Base-by-base conservation (phyloP, 2,113 vertebrate species). In the Anthoscopus minutus region DNA sequence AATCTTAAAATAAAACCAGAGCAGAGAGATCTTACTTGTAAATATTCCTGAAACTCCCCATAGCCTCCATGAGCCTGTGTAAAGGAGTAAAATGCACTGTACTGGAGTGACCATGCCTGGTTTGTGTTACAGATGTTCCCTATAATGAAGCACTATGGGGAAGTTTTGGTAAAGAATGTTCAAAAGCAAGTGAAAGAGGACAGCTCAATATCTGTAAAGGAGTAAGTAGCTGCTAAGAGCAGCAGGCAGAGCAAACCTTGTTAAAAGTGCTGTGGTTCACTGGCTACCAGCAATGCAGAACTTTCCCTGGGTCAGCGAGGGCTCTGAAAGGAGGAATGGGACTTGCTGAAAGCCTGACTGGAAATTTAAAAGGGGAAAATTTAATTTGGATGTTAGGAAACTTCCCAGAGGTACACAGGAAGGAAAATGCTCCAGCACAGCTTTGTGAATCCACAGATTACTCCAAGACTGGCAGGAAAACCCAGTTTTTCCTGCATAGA, bases 71-170 rank as follows among this genome's bases (percentile, higher is more conserved):
- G 60, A 94, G 61, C 13, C 58, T 61, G 17, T 56, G 76, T 74
- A 22, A 48, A 86, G 64, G 35, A 81, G 38, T 37, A 22, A 51
- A 70, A 58, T 40, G 58, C 16, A 15, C 67, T 44, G 4, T 38
- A 51, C 38, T 89, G 61, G 57, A 92, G 47, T 50, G 45, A 61
- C 53, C 35, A 20, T 57, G 44, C 50, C 45, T 81, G 80, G 17
- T 89, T 94, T 96, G 76, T 93, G 79, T 92, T 89, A 81, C 96
- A 99, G 98, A 98, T 99, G 98, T 98, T 98, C 93, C 90, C 91
- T 44, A 98, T 98, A 86, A 98, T 98, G 37, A 97, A 97, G 80
- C 95, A 97, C 15, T 98, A 98, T 22, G 98, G 98, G 44, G 83
- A 96, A 33, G n/a, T 38, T 76, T 83, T 99, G 89, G 69, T 98